Evolutionary conservation across 2,888 invertebrate genomes (phyloP).

Genomic region (Proisotoma minuta): DNA sequence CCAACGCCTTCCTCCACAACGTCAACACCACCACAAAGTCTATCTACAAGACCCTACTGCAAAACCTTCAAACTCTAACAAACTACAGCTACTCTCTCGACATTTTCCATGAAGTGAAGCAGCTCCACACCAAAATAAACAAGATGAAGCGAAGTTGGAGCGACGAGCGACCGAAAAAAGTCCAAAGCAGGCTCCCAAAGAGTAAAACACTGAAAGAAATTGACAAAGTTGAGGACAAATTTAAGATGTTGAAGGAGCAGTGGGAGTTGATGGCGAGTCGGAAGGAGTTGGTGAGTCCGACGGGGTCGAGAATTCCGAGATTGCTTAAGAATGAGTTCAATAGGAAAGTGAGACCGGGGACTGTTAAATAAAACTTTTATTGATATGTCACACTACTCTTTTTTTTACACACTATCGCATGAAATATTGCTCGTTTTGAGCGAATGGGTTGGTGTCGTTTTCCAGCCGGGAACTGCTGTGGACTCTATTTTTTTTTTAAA

Average conservation of each 20-base stretch:
- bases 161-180: slow-evolving; percentile 41
- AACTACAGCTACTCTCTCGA: slow-evolving; percentile 65
- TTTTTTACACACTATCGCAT: no score
- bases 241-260: slow-evolving; percentile 69
- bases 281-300: slow-evolving; percentile 45
- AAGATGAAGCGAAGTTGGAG: slow-evolving; percentile 46
- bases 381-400: no score
- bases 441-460: neutral
- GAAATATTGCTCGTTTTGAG: no score
- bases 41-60: slow-evolving; percentile 67
- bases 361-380: neutral
- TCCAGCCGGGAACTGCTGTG: slow-evolving; percentile 38
- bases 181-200: slow-evolving; percentile 35
- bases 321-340: slow-evolving; percentile 51
- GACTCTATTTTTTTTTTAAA: slow-evolving; percentile 16
- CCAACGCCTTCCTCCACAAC: slow-evolving; percentile 66
- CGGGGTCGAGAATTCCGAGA: slow-evolving; percentile 65
- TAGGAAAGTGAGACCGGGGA: neutral
- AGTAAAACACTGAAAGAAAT: slow-evolving; percentile 32
- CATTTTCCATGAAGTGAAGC: slow-evolving; percentile 71
- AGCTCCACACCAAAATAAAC: slow-evolving; percentile 69
- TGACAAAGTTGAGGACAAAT: slow-evolving; percentile 55
- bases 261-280: slow-evolving; percentile 74
- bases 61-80: slow-evolving; percentile 72
- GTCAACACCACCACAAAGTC: slow-evolving; percentile 59